A percentile compares a stretch with the other conserved stretches of the same genome.
Conservation (phyloP, 2,113 vertebrate species). For the Lota lota region DNA sequence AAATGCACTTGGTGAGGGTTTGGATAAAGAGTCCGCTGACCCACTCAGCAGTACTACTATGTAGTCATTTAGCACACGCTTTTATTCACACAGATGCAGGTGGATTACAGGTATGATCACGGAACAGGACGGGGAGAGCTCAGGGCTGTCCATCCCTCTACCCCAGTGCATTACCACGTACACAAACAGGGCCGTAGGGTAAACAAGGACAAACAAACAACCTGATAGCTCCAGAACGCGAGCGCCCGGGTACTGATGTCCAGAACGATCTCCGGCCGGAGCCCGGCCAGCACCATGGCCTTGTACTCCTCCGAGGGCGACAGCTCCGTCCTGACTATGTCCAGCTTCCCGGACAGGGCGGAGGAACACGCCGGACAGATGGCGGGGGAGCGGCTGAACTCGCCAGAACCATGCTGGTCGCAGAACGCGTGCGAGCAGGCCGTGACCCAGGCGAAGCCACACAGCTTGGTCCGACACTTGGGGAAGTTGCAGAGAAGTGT, state of each 20-base stretch:
- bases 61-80: no score
- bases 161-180: no score
- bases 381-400: conserved; percentile 83
- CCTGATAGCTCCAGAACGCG: conserved; percentile 90
- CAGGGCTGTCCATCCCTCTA: no score
- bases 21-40: no score
- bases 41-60: no score
- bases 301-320: conserved; percentile 86
- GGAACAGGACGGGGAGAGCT: no score
- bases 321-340: conserved; percentile 84
- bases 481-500: conserved; percentile 84
- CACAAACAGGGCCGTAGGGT: not conserved
- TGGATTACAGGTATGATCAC: no score
- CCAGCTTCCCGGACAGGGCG: conserved; percentile 83
- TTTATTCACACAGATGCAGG: no score
- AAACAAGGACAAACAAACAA: conserved; percentile 25
- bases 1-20: no score
- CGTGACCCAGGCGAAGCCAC: conserved; percentile 85
- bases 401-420: conserved; percentile 84
- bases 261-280: conserved; percentile 81
- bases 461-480: conserved; percentile 81
- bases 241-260: conserved; percentile 83
- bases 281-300: conserved; percentile 84
- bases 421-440: conserved; percentile 89
- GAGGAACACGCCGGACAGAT: conserved; percentile 85